Base-by-base conservation (phyloP, 2,888 invertebrate genomes). In the Parochlus steinenii region DNA sequence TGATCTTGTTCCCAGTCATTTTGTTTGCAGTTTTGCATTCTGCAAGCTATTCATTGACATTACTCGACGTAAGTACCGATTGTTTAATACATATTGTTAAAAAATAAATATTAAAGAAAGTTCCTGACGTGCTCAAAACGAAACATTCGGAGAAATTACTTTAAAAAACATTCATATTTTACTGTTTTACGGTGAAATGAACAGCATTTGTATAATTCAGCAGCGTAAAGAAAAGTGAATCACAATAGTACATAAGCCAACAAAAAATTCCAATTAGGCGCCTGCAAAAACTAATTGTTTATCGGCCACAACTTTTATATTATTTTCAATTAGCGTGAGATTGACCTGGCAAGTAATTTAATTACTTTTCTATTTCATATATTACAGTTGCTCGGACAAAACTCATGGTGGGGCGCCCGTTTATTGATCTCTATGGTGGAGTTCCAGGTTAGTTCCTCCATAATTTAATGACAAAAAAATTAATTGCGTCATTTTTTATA, bases 21-120 rank as follows among this genome's bases (percentile, higher is more conserved):
- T 63, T 97, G 44, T 98, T 93, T 63, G 89, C 92, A 3, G 53
- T 90, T 10, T 69, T 97, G 29, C 95, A 98, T 62, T 78, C 87
- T 27, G 79, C 90, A 15, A 89, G 85, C 46, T 97, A 90, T 63
- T 82, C 90, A 8, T 67, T 90, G 37, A 76, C 78, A 39, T 63
- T 95, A 37, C 67, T 95, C 38, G 89, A 92, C 61, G 92, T 93
- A 70, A 81, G 89, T 82, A 62, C n/a, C n/a, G n/a, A n/a, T 46
- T 35, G 32, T 12, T 10, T 34, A 20, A 16, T 20, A 16, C 16
- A 35, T 28, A 18, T 25, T 10, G 17, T 16, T 8, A 10, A 15
- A 14, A 29, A 28, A 24, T n/a, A n/a, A n/a, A n/a, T n/a, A n/a
- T 32, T 19, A 33, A 3, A 33, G 3, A 10, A 3, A 10, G 25